Evolutionary conservation across 2,113 vertebrate species (phyloP).

Genomic region (human (Homo sapiens)): GRCh38 chr14:34135501-34136000

Average conservation of each 20-base stretch:
- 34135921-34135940: background rate
- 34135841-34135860: background rate
- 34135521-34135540: no score
- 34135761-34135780: conserved; percentile 41
- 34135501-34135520: no score
- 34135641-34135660: no score
- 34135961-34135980: background rate
- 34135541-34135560: no score
- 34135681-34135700: background rate
- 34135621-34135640: no score
- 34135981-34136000: background rate
- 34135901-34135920: background rate
- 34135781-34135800: conserved; percentile 26
- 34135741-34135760: background rate
- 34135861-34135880: conserved; percentile 1
- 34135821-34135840: conserved; percentile 23
- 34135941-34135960: background rate
- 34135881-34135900: background rate
- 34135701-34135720: background rate
- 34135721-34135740: background rate
- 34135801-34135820: background rate
- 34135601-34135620: no score
- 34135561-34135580: no score
- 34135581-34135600: no score
- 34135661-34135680: no score